Evolutionary conservation across 2,797 vertebrate genomes (phyloP).

Genomic region (Channallabes apus): DNA sequence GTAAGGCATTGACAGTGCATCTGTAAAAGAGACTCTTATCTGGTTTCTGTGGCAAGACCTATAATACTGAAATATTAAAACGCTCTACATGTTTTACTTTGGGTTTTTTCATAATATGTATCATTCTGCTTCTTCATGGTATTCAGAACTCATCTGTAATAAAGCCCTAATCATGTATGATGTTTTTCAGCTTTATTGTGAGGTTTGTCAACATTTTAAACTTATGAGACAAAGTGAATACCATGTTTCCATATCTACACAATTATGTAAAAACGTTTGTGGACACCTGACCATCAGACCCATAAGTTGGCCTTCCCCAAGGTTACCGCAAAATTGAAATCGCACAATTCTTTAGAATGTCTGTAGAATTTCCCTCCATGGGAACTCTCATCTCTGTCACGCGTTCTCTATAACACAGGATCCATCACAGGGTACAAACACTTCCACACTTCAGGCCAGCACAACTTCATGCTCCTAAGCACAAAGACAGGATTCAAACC

Average conservation of each 20-base stretch:
- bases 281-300: background rate
- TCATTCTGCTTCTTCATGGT: constrained; percentile 23
- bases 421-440: no score
- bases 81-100: constrained; percentile 37
- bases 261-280: background rate
- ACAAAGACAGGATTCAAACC: no score
- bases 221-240: background rate
- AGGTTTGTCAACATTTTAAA: background rate
- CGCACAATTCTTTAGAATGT: background rate
- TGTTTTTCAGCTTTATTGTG: constrained; percentile 1
- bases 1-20: background rate
- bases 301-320: background rate
- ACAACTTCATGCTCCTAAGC: no score
- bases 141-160: constrained; percentile 46
- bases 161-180: constrained; percentile 53
- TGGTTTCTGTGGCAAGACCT: background rate
- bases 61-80: constrained; percentile 27
- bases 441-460: no score
- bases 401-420: no score
- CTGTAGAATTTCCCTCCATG: background rate
- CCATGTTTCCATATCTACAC: background rate
- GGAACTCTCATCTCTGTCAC: no score
- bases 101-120: constrained; percentile 16
- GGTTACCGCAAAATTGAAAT: background rate
- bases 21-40: background rate